phyloP scores from a whole-genome alignment of 2,888 invertebrate species.

The Netelia fuscicornis region DNA sequence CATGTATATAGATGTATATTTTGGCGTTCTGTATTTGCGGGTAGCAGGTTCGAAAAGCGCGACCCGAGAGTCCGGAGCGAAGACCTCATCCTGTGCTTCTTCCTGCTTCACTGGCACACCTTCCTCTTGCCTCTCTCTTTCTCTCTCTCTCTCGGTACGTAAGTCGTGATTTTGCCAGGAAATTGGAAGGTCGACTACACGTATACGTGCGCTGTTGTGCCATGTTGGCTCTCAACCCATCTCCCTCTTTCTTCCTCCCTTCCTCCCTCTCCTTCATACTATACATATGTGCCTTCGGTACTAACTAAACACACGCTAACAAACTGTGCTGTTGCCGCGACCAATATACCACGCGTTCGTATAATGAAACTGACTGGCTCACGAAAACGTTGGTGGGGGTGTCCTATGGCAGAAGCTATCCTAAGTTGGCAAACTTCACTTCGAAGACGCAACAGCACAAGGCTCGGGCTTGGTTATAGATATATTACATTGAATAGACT shows the following conservation, averaged over 20 bases:
- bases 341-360: slow-evolving; percentile 10
- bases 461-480: slow-evolving; percentile 13
- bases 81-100: slow-evolving; percentile 49
- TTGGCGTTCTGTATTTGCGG: slow-evolving; percentile 4
- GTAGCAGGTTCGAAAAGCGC: slow-evolving; percentile 31
- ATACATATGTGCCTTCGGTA: slow-evolving; percentile 15
- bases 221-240: not conserved
- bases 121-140: slow-evolving; percentile 2
- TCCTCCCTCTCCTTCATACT: not conserved
- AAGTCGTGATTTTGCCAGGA: slow-evolving; percentile 64
- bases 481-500: slow-evolving; percentile 16
- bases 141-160: slow-evolving; percentile 26
- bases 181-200: slow-evolving; percentile 60
- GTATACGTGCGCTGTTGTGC: slow-evolving; percentile 13
- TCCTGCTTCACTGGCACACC: slow-evolving; percentile 23
- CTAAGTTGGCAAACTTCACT: slow-evolving; percentile 41
- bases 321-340: slow-evolving; percentile 18
- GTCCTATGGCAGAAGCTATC: slow-evolving; percentile 14
- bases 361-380: slow-evolving; percentile 5
- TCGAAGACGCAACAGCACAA: slow-evolving; percentile 4
- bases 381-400: slow-evolving; percentile 6
- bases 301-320: slow-evolving; percentile 32
- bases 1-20: not conserved
- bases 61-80: slow-evolving; percentile 25
- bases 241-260: slow-evolving; percentile 9